Percentiles rank a stretch among this genome's conserved stretches.
These are phyloP conservation scores for Augochlorella aurata DNA, from an alignment of 2,888 invertebrate genomes.

Conservation along the genomic window DNA sequence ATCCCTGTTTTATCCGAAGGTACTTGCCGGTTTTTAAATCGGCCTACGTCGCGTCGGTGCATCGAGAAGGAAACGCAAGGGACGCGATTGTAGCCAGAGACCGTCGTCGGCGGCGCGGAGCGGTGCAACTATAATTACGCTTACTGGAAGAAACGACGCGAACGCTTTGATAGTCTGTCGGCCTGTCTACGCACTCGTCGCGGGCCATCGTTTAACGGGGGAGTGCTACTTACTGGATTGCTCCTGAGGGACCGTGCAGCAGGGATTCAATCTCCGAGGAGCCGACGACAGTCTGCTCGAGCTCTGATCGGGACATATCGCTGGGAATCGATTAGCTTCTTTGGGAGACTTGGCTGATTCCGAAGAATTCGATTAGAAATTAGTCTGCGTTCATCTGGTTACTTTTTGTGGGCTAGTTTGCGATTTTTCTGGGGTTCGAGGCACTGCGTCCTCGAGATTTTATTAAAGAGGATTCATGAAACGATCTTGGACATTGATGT, in stretches of 20 bases:
- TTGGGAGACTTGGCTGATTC: not conserved
- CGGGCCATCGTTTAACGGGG: constrained; percentile 49
- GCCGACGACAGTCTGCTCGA: not conserved
- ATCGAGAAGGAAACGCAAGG: constrained; percentile 66
- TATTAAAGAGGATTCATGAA: no score
- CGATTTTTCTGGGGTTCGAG: no score
- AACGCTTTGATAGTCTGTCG: constrained; percentile 55
- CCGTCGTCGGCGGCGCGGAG: constrained; percentile 26
- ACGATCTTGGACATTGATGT: no score
- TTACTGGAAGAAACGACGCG: constrained; percentile 54
- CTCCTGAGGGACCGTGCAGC: constrained; percentile 9
- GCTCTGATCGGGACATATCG: not conserved
- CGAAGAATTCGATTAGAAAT: not conserved
- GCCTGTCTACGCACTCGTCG: constrained; percentile 30
- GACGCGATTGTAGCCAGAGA: constrained; percentile 61
- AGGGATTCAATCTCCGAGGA: constrained; percentile 8
- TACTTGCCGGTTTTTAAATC: constrained; percentile 65
- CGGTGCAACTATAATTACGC: constrained; percentile 62
- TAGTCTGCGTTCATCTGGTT: no score
- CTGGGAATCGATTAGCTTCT: not conserved
- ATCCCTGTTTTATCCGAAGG: constrained; percentile 52
- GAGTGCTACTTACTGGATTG: constrained; percentile 53
- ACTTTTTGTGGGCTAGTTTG: no score
- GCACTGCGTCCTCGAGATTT: no score
- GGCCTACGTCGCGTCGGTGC: constrained; percentile 49